Evolutionary conservation across 1,140 invertebrate species (phyloP).

Genomic region (Tetranychus cinnabarinus): DNA sequence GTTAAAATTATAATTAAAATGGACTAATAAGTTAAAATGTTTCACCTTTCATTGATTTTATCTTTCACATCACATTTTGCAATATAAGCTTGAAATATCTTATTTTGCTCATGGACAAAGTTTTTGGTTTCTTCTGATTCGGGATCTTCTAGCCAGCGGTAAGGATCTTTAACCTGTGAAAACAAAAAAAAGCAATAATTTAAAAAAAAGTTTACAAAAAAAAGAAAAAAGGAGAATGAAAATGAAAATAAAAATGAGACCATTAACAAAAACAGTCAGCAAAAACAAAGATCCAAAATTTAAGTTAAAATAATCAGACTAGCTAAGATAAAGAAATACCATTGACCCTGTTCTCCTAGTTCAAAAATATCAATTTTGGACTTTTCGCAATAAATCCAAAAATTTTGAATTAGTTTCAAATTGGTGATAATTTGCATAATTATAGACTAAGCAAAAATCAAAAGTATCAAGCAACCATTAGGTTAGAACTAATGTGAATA

Average conservation of each 20-base stretch:
- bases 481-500: too few relatives aligned
- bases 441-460: too few relatives aligned
- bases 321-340: too few relatives aligned
- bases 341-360: too few relatives aligned
- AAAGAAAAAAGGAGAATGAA: background rate
- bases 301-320: too few relatives aligned
- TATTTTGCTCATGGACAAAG: conserved; percentile 79
- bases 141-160: conserved; percentile 90
- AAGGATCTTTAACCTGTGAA: conserved; percentile 59
- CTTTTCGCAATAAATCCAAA: too few relatives aligned
- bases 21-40: background rate
- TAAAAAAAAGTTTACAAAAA: background rate
- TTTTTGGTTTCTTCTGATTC: conserved; percentile 69
- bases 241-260: background rate
- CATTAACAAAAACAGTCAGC: too few relatives aligned
- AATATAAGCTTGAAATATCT: conserved; percentile 60
- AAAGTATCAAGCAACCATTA: too few relatives aligned
- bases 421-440: too few relatives aligned
- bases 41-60: conserved; percentile 28
- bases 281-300: too few relatives aligned
- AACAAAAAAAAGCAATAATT: background rate
- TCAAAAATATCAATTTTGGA: too few relatives aligned
- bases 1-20: background rate
- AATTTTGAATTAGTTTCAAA: background rate
- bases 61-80: conserved; percentile 43